Evolutionary conservation across 2,888 invertebrate species (phyloP), one percentile per base, ranked within the genome.

Genomic region (Heteromurus nitidus): DNA sequence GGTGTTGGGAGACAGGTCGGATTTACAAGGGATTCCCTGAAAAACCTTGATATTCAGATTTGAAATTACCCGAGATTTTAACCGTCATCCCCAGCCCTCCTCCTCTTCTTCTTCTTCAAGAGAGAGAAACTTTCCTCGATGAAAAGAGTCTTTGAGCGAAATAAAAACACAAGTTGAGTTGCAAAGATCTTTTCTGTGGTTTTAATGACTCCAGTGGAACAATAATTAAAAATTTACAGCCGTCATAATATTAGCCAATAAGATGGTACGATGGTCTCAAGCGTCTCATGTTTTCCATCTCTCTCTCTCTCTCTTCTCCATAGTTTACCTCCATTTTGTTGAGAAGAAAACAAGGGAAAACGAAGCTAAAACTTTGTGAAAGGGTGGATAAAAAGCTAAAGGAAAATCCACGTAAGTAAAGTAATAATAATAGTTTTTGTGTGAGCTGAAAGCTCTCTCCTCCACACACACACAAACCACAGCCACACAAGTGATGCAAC

Each of bases 211-310:
- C 62, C 62, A 24, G 26, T 42, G 72, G 70, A 70, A 55, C 65
- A 79, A 72, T 79, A 79, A 79, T 79, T 79, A 79, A 79, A 79
- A 79, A 79, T 65, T 72, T 79, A 79, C 79, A 60, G 58, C 65
- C 72, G 24, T 67, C 44, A 47, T 67, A 55, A 55, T 22, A 55
- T 55, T 24, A 20, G 13, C 24, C 55, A 55, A 64, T 47, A 62
- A 62, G 62, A 62, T n/a, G n/a, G n/a, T n/a, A n/a, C n/a, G n/a
- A n/a, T n/a, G n/a, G n/a, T 55, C 55, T n/a, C 55, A 36, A 13
- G 7, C 5, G 36, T 36, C 36, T 36, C n/a, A n/a, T 47, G 47
- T 5, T 47, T 47, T 47, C 47, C 47, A n/a, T 5, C 55, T 16
- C 26, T 9, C 7, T 26, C 26, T 26, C 11, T 3, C 22, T 5